Conservation (phyloP, 2,888 invertebrate genomes). For the Cheilosia soror region DNA sequence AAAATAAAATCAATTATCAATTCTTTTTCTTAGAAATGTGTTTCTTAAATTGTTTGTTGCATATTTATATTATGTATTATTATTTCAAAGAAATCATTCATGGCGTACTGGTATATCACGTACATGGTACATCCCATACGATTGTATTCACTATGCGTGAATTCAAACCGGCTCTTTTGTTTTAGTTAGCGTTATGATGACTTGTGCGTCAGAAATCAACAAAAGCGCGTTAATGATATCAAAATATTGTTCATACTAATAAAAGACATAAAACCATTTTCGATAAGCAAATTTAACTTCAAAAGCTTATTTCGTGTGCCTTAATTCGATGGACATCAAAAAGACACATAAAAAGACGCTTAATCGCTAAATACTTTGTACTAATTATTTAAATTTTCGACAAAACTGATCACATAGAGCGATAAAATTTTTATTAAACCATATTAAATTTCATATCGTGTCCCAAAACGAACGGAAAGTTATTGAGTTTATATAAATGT, state of each 20-base stretch:
- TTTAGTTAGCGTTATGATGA: neutral
- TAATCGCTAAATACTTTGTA: constrained; percentile 57
- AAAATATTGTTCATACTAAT: constrained; percentile 31
- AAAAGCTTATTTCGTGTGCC: constrained; percentile 6
- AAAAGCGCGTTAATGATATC: constrained; percentile 20
- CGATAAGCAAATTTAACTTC: constrained; percentile 9
- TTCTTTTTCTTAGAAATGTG: no score
- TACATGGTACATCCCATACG: no score
- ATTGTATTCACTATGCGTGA: neutral
- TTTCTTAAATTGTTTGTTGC: no score
- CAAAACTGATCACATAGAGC: constrained; percentile 25
- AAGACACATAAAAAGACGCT: constrained; percentile 34
- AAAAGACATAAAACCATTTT: constrained; percentile 13
- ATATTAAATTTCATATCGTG: constrained; percentile 55
- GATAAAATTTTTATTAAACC: constrained; percentile 38
- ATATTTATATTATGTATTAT: no score
- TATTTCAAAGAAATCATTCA: no score
- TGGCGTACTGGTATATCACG: no score
- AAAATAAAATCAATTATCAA: no score
- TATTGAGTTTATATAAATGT: constrained; percentile 26
- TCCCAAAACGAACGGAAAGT: constrained; percentile 27
- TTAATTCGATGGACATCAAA: constrained; percentile 35
- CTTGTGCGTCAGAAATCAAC: constrained; percentile 20
- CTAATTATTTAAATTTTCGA: constrained; percentile 58
- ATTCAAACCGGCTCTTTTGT: constrained; percentile 4